phyloP scores from a whole-genome alignment of 2,113 vertebrate species.

The Pardalotus punctatus region DNA sequence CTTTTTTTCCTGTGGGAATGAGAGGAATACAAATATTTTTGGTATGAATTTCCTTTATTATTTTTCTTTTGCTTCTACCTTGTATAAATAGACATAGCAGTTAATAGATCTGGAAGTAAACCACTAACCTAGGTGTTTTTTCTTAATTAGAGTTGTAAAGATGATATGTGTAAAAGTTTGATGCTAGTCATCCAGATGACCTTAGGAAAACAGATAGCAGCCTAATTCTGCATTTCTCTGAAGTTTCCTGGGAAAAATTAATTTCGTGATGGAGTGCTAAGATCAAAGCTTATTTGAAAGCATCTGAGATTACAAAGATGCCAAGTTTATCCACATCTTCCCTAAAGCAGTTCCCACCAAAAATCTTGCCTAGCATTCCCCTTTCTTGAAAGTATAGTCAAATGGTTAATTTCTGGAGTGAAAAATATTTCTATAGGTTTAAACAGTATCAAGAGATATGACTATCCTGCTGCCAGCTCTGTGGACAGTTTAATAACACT shows the following conservation, averaged over 20 bases:
- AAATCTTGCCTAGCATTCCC: background rate
- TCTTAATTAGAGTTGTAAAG: constrained; percentile 1
- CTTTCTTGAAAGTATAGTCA: background rate
- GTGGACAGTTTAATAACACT: background rate
- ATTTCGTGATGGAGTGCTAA: background rate
- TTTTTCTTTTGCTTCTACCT: background rate
- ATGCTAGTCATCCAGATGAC: background rate
- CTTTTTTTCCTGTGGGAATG: background rate
- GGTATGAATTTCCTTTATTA: background rate
- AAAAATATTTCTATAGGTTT: background rate
- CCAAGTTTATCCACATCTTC: background rate
- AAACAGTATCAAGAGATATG: background rate
- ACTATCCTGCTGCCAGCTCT: background rate
- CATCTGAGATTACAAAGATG: background rate
- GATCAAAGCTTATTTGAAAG: background rate
- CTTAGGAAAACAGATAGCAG: background rate
- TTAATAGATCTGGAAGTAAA: background rate
- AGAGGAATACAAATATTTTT: background rate
- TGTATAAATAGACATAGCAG: background rate
- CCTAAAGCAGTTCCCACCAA: background rate
- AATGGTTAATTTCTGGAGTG: background rate
- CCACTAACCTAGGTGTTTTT: background rate
- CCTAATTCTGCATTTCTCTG: background rate
- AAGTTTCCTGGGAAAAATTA: background rate
- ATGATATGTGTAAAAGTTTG: background rate